Percentiles rank a stretch among this genome's conserved stretches.
These are phyloP conservation scores for Eufriesea mexicana DNA, from an alignment of 1,140 invertebrate genomes.

Conservation along the genomic window DNA sequence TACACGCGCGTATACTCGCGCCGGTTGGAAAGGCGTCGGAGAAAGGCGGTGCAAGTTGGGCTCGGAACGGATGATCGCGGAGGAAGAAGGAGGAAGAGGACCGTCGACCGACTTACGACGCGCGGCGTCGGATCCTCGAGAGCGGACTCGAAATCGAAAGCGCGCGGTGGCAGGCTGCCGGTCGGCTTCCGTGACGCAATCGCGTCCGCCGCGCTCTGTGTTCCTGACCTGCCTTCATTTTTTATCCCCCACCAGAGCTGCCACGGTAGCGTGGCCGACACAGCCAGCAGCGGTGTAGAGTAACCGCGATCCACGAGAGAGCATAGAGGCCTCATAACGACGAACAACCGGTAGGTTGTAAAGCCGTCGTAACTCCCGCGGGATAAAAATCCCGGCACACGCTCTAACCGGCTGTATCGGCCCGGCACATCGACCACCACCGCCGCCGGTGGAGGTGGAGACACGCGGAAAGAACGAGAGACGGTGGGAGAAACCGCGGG, in stretches of 20 bases:
- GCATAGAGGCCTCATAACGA: conserved; percentile 69
- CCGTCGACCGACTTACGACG: conserved; percentile 5
- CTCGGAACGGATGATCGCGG: neutral
- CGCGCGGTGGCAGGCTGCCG: conserved; percentile 20
- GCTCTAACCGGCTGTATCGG: conserved; percentile 57
- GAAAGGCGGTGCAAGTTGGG: neutral
- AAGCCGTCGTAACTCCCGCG: conserved; percentile 72
- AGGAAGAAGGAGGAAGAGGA: neutral
- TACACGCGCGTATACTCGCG: too few relatives aligned
- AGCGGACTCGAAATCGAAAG: conserved; percentile 38
- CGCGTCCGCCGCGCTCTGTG: conserved; percentile 41
- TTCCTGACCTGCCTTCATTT: conserved; percentile 69
- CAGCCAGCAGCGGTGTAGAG: conserved; percentile 30
- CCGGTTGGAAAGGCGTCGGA: neutral
- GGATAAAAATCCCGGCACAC: conserved; percentile 77
- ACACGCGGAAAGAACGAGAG: neutral
- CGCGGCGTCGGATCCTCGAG: conserved; percentile 18
- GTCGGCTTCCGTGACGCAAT: conserved; percentile 62
- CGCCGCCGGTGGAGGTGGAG: conserved; percentile 30
- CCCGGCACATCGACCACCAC: conserved; percentile 6
- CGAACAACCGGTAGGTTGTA: conserved; percentile 72
- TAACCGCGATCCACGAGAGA: conserved; percentile 59
- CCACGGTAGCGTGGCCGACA: conserved; percentile 26
- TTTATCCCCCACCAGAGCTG: conserved; percentile 52
- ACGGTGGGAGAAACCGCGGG: neutral